These are phyloP conservation scores for Drosophila albomicans DNA, from an alignment of 1,140 invertebrate genomes.

Conservation along the genomic window DNA sequence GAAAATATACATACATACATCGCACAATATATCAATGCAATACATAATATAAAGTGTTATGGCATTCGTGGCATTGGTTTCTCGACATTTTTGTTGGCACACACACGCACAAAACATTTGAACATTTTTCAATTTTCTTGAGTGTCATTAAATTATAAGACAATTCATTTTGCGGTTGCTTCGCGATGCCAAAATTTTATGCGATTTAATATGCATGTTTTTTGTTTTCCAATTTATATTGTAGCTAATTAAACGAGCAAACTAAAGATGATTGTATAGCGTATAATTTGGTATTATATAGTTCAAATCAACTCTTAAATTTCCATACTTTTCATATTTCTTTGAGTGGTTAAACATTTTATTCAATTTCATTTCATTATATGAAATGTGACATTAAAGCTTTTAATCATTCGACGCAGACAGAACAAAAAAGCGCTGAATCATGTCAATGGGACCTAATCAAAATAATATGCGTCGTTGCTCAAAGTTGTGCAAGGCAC, in stretches of 20 bases:
- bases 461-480: slow-evolving; percentile 60
- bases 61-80: slow-evolving; percentile 75
- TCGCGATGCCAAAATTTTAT: slow-evolving; percentile 21
- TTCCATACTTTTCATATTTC: too few species aligned
- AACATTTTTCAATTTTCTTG: slow-evolving; percentile 51
- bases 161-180: slow-evolving; percentile 57
- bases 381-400: not conserved
- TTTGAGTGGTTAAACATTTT: too few species aligned
- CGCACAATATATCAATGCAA: slow-evolving; percentile 4
- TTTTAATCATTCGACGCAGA: not conserved
- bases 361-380: too few species aligned
- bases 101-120: slow-evolving; percentile 8
- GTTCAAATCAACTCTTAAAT: too few species aligned
- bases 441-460: slow-evolving; percentile 57
- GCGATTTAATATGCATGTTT: slow-evolving; percentile 11
- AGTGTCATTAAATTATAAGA: slow-evolving; percentile 66
- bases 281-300: too few species aligned
- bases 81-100: slow-evolving; percentile 33
- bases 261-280: not conserved
- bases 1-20: not conserved
- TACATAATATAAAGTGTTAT: slow-evolving; percentile 60
- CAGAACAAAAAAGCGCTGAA: slow-evolving; percentile 41
- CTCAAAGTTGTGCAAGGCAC: slow-evolving; percentile 15
- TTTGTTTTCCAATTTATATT: slow-evolving; percentile 3
- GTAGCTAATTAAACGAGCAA: not conserved